Evolutionary conservation across 2,797 vertebrate genomes (phyloP), one percentile per base, ranked within the genome.

Genomic region (Hyperoplus lanceolatus): DNA sequence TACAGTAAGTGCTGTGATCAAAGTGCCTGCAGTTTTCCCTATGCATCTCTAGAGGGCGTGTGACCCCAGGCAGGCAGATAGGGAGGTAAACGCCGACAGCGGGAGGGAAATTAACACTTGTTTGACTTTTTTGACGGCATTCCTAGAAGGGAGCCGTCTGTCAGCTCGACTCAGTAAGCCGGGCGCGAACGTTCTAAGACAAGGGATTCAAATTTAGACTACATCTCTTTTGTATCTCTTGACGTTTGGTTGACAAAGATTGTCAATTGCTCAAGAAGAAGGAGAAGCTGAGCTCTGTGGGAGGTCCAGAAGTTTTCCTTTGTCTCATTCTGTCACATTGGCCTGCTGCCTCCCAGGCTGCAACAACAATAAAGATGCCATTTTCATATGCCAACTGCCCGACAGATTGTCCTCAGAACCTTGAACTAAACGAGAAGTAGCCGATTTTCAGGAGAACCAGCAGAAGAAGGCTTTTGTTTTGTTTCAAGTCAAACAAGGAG

Each of bases 21-120:
- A 86, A 91, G 82, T 4, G 70, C 58, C 68, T 91, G 92, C 81
- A 90, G 86, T 93, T 90, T 29, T 51, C 49, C 29, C 16, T 76
- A 81, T 92, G 78, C 0, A n/a, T 86, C 94, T 90, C 91, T 94
- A 92, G 94, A 94, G 93, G 93, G 92, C 82, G 60, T 49, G 16
- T 82, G 77, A 80, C 87, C 82, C 86, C 87, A 85, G 82, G 79
- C 83, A 81, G 88, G 88, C 79, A 83, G 85, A 86, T 80, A 1
- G 82, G 62, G 81, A 85, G 82, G 82, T 64, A 79, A 82, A 74
- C 16, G 61, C 63, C 38, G 4, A 45, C 85, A 72, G 76, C 21
- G 48, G 42, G 76, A 29, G 48, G 42, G 61, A 77, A 86, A 87
- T 89, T 70, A 85, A 75, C 51, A 42, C 69, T 80, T 71, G 54